These are phyloP conservation scores for Danaus chrysippus DNA, from an alignment of 2,888 invertebrate species.

Conservation along the genomic window DNA sequence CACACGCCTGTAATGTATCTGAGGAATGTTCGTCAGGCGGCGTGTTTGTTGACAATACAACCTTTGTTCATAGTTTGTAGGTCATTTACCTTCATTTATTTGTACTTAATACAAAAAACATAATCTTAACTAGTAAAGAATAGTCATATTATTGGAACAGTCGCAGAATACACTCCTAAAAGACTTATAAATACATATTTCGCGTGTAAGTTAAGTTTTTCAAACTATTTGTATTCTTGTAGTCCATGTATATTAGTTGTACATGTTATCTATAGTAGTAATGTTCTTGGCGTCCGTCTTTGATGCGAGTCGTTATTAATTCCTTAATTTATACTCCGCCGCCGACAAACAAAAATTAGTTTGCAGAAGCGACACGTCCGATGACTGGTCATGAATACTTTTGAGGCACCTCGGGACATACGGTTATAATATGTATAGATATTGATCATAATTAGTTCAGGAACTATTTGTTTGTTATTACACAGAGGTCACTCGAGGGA, in stretches of 20 bases:
- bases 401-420: no score
- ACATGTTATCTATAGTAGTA: not conserved
- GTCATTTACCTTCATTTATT: not conserved
- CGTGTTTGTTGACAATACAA: not conserved
- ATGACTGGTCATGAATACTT: slow-evolving; percentile 57
- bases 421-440: not conserved
- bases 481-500: no score
- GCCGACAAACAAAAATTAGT: slow-evolving; percentile 23
- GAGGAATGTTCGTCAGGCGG: not conserved
- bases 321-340: slow-evolving; percentile 18
- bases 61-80: slow-evolving; percentile 4
- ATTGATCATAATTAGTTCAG: no score
- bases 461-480: no score
- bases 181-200: no score
- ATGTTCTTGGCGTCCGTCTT: not conserved
- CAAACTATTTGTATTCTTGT: no score
- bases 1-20: not conserved
- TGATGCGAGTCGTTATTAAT: slow-evolving; percentile 12
- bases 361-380: slow-evolving; percentile 40
- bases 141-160: no score
- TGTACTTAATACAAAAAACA: not conserved
- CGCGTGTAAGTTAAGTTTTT: no score
- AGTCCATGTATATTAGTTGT: no score
- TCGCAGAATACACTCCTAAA: no score
- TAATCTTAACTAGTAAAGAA: no score